Percentiles rank a stretch among this genome's conserved stretches.
Conservation (phyloP, 2,797 vertebrate genomes). For the Paedocypris micromegethes region DNA sequence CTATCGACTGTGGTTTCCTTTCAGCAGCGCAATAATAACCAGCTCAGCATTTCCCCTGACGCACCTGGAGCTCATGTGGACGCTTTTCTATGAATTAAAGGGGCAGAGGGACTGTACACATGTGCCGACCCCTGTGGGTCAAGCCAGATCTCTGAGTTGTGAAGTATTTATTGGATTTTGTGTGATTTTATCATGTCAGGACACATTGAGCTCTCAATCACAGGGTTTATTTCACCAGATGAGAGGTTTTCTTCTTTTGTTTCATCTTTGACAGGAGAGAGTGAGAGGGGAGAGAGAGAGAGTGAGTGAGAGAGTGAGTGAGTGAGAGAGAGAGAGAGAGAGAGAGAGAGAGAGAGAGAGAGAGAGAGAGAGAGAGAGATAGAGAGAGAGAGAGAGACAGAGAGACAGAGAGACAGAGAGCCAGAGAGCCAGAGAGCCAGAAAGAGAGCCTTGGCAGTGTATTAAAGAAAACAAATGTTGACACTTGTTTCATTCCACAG, state of each 20-base stretch:
- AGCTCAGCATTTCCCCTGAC: constrained; percentile 28
- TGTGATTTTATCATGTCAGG: constrained; percentile 28
- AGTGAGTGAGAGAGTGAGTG: no score
- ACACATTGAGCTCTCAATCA: constrained; percentile 14
- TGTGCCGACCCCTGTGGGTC: constrained; percentile 10
- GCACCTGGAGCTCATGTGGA: constrained; percentile 27
- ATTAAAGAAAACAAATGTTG: constrained; percentile 40
- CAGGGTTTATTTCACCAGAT: constrained; percentile 1
- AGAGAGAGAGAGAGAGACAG: no score
- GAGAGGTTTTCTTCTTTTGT: constrained; percentile 19
- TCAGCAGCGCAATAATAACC: constrained; percentile 38
- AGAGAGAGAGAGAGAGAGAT: no score
- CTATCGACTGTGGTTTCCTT: constrained; percentile 34
- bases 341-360: no score
- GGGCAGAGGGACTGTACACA: constrained; percentile 12
- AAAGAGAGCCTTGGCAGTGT: constrained; percentile 15
- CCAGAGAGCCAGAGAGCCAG: no score
- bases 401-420: no score
- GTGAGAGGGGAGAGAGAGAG: no score
- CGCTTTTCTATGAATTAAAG: constrained; percentile 15
- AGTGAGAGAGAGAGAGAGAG: no score
- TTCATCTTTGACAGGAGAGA: not conserved
- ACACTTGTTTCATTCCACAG: constrained; percentile 30
- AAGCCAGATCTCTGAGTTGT: constrained; percentile 6
- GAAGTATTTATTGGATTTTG: constrained; percentile 30